Base-by-base conservation (phyloP, 1,140 invertebrate genomes). In the Drosophila erecta region DNA sequence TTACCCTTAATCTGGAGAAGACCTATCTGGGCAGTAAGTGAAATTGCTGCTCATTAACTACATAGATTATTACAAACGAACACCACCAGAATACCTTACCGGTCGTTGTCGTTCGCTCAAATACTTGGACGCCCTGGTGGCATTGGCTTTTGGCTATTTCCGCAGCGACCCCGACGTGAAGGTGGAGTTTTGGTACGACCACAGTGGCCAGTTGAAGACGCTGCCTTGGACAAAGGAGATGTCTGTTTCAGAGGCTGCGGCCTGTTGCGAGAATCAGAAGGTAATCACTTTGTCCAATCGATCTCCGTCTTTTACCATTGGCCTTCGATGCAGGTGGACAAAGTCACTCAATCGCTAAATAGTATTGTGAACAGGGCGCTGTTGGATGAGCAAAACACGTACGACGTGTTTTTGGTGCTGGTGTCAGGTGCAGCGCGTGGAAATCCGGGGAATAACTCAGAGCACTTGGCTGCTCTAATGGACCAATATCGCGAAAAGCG, bases 361-460 rank as follows among this genome's bases (percentile, higher is more conserved):
- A 55, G 56, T 6, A 59, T 86, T 10, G 6, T 92, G 35, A 24
- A 65, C 4, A 27, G 59, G 20, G 91, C 90, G 2, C 7, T 90
- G 8, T 5, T 46, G 37, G 65, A 73, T 44, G 10, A 15, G 0
- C 10, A 33, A 2, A 50, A 73, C 6, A 71, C 67, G 8, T 92
- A 80, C 33, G 91, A 92, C 65, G 53, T 90, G 5, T 92, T 92
- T 27, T n/a, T 92, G 33, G 78, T 78, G 17, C 47, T 92, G 59
- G 89, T 92, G 24, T 91, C 91, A 8, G 47, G 77, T 10, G 91
- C 64, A 2, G 76, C 66, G 1, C 85, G 91, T 6, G 76, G 91
- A 2, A 92, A 92, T 79, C 69, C 80, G 4, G 50, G 47, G 6
- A 58, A 90, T 4, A 74, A 41, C 8, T 90, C 91, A 6, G 53